phyloP scores from a whole-genome alignment of 2,888 invertebrate species.

The Leptothorax acervorum region DNA sequence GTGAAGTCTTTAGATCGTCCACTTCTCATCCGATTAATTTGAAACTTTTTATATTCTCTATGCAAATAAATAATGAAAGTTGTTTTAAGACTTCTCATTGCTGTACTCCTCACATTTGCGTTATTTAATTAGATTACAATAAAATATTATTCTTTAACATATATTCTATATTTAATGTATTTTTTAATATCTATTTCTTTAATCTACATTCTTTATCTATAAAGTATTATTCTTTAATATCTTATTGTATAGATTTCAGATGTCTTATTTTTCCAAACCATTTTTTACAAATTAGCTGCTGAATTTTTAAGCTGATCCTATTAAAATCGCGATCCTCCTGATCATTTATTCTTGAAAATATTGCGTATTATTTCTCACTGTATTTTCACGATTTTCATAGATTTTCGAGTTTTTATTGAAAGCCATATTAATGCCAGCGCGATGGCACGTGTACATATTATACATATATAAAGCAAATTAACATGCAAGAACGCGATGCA shows the following conservation, averaged over 20 bases:
- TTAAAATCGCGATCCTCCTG: background rate
- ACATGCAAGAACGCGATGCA: slow-evolving; percentile 70
- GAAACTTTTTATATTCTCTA: slow-evolving; percentile 8
- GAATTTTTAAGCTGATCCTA: background rate
- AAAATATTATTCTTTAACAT: background rate
- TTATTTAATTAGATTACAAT: background rate
- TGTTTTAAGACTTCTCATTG: slow-evolving; percentile 22
- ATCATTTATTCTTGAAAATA: background rate
- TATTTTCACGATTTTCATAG: background rate
- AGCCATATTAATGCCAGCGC: background rate
- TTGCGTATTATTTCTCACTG: background rate
- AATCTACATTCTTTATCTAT: background rate
- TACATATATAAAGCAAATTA: slow-evolving; percentile 42
- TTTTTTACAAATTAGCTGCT: slow-evolving; percentile 23
- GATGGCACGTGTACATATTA: slow-evolving; percentile 36
- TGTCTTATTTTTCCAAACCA: background rate
- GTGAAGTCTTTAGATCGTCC: slow-evolving; percentile 3
- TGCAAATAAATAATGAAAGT: slow-evolving; percentile 31
- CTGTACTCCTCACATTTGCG: background rate
- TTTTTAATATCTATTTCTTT: background rate
- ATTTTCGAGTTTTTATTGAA: background rate
- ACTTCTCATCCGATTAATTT: slow-evolving; percentile 16
- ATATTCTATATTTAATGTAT: background rate
- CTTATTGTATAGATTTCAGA: background rate
- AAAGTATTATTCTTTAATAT: background rate